phyloP scores from a whole-genome alignment of 2,888 invertebrate genomes.

The Cephus pygmeus region DNA sequence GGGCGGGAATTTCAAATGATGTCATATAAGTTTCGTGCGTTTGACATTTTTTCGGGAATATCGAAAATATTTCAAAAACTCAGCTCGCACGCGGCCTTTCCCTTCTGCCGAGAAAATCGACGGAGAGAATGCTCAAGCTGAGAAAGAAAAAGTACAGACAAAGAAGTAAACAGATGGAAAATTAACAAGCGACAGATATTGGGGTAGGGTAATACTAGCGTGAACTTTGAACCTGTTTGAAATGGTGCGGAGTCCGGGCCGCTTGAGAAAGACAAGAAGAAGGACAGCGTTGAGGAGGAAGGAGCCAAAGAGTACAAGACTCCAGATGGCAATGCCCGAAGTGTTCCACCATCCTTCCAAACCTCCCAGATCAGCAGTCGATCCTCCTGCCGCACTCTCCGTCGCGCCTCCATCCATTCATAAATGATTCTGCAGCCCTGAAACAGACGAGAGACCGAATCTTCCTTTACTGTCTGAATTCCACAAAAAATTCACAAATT shows the following conservation, averaged over 20 bases:
- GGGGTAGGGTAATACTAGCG: rapidly evolving
- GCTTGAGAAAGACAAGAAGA: conserved; percentile 78
- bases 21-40: too few species aligned
- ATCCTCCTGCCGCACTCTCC: conserved; percentile 57
- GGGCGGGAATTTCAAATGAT: too few species aligned
- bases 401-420: conserved; percentile 66
- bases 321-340: conserved; percentile 54
- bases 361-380: conserved; percentile 54
- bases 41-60: too few species aligned
- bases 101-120: too few species aligned
- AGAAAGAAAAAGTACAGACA: too few species aligned
- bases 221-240: conserved; percentile 76
- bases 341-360: conserved; percentile 60
- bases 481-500: neutral
- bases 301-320: conserved; percentile 72
- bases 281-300: conserved; percentile 79
- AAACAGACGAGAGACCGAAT: neutral
- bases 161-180: too few species aligned
- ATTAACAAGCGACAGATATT: neutral
- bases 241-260: conserved; percentile 79
- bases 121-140: too few species aligned
- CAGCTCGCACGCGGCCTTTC: too few species aligned
- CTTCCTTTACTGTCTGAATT: neutral
- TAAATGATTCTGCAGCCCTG: conserved; percentile 60
- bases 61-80: too few species aligned